A percentile compares a stretch with the other conserved stretches of the same genome.
Evolutionary conservation across 2,797 vertebrate genomes (phyloP).

Genomic region (Eulemur rubriventer): DNA sequence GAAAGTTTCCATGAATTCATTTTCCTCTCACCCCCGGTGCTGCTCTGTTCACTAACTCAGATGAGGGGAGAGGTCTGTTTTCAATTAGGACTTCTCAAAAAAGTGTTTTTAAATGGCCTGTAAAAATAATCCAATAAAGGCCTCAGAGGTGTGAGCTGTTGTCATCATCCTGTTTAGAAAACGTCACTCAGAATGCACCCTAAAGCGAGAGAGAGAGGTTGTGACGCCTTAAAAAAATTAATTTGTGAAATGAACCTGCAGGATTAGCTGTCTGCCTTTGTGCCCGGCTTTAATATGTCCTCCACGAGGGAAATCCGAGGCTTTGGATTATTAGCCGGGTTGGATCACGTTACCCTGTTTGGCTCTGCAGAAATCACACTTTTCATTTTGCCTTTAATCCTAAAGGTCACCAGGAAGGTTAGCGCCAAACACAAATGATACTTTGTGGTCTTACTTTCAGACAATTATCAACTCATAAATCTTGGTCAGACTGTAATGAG

Average conservation of each 20-base stretch:
- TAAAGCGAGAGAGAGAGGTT: not conserved
- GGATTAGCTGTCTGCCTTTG: conserved; percentile 50
- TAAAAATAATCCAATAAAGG: conserved; percentile 73
- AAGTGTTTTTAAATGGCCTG: conserved; percentile 41
- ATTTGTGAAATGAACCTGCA: conserved; percentile 60
- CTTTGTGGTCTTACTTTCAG: conserved; percentile 82
- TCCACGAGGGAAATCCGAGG: conserved; percentile 67
- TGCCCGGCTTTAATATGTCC: conserved; percentile 44
- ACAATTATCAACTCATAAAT: conserved; percentile 86
- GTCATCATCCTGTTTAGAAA: conserved; percentile 64
- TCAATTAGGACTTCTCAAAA: conserved; percentile 65
- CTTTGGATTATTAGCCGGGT: conserved; percentile 70
- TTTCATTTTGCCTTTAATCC: conserved; percentile 79
- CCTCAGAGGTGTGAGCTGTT: conserved; percentile 63
- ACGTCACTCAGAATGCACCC: conserved; percentile 40
- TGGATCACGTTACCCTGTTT: conserved; percentile 74
- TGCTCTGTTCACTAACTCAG: not conserved
- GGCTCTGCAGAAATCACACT: conserved; percentile 78
- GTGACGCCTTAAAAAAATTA: conserved; percentile 42
- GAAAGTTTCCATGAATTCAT: conserved; percentile 55
- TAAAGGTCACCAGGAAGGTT: conserved; percentile 81
- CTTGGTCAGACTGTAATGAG: conserved; percentile 80
- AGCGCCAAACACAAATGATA: conserved; percentile 81
- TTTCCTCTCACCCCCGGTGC: conserved; percentile 41
- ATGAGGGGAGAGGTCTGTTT: conserved; percentile 63